These are phyloP conservation scores for Leptonema lineaticorne DNA, from an alignment of 1,140 invertebrate genomes.

Conservation along the genomic window DNA sequence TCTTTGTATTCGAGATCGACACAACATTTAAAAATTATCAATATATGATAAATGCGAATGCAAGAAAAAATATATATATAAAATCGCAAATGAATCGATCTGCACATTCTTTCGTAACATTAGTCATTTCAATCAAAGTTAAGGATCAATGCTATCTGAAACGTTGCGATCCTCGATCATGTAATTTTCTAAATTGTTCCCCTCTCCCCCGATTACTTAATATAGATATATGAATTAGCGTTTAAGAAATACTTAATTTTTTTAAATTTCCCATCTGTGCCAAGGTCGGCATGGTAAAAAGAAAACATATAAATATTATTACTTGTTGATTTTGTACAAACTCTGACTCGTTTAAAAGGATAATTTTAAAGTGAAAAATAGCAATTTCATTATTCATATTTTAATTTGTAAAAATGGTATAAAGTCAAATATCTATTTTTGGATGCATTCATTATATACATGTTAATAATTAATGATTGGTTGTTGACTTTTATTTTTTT, in stretches of 20 bases:
- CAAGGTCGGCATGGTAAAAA: not conserved
- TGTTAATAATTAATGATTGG: too few species aligned
- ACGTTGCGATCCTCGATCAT: slow-evolving; percentile 24
- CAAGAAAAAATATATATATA: too few species aligned
- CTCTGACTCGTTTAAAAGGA: slow-evolving; percentile 2
- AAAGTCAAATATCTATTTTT: too few species aligned
- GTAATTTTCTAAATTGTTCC: not conserved
- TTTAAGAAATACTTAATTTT: not conserved
- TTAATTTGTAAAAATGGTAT: too few species aligned
- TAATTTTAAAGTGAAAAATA: too few species aligned
- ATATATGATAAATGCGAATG: too few species aligned
- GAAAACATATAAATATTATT: not conserved
- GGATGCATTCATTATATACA: too few species aligned
- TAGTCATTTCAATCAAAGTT: not conserved
- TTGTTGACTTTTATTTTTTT: too few species aligned
- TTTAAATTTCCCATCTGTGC: not conserved
- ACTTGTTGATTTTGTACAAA: slow-evolving; percentile 10
- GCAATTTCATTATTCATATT: too few species aligned
- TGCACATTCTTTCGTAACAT: not conserved
- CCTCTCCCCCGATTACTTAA: slow-evolving; percentile 21
- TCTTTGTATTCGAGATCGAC: too few species aligned
- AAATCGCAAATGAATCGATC: too few species aligned
- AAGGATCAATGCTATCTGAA: slow-evolving; percentile 21
- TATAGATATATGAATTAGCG: not conserved
- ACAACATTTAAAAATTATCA: too few species aligned